A percentile compares a stretch with the other conserved stretches of the same genome.
These are phyloP conservation scores for Cathartes aura DNA, from an alignment of 2,113 vertebrate genomes.

Conservation along the genomic window DNA sequence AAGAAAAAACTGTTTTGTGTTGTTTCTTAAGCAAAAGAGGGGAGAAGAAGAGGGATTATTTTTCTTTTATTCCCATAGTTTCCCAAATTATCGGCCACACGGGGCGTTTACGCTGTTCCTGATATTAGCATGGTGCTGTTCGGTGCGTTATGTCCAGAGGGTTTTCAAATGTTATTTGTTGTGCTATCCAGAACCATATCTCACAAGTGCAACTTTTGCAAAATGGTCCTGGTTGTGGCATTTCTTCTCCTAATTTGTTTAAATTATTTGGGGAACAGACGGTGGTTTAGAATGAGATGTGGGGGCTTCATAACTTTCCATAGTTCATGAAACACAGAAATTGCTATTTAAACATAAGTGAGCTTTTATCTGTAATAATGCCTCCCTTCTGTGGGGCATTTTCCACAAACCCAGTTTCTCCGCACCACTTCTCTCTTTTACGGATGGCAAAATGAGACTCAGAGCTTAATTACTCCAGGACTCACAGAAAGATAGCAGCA, in stretches of 20 bases:
- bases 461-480: conserved; percentile 42
- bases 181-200: background rate
- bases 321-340: background rate
- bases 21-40: background rate
- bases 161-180: background rate
- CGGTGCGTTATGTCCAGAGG: background rate
- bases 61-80: background rate
- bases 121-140: background rate
- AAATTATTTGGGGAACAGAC: conserved; percentile 24
- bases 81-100: background rate
- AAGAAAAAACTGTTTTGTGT: background rate
- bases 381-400: conserved; percentile 45
- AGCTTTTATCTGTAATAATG: conserved; percentile 15
- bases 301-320: background rate
- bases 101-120: background rate
- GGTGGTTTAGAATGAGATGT: background rate
- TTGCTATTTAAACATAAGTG: conserved; percentile 12
- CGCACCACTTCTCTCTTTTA: conserved; percentile 30
- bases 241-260: background rate
- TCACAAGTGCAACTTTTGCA: background rate
- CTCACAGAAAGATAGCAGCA: conserved; percentile 35
- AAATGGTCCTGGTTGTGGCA: background rate
- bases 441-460: conserved; percentile 53
- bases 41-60: background rate
- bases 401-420: conserved; percentile 35